Base-by-base conservation (phyloP, 2,113 vertebrate species). In the Lonchura striata region DNA sequence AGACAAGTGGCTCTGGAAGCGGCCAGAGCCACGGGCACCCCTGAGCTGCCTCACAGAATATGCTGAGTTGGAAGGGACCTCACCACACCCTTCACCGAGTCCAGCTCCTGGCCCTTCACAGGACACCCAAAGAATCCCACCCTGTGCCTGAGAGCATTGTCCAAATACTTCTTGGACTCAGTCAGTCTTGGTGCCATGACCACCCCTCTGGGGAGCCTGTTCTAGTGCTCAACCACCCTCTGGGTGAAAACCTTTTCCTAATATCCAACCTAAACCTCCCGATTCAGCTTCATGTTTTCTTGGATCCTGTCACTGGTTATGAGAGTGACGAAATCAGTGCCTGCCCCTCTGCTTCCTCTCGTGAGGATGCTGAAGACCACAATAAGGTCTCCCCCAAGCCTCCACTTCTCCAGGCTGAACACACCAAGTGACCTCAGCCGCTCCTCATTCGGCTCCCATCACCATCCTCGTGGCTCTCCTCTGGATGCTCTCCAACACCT, bases 121-220 rank as follows among this genome's bases (percentile, higher is more conserved):
- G 25, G 21, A 49, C 47, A 49, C 5, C 8, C 3, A 35, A 42
- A 7, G 2, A 69, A 41, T 49, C 41, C 25, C 25, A 69, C 25
- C 21, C 4, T 27, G 35, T 37, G 21, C 35, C 35, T 56, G 47
- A 49, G 3, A 49, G 25, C 0, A 0, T 8, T 37, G 79, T 54
- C 31, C 47, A 54, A 54, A 27, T 1, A 4, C 15, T 28, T 30
- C 13, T 10, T 35, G 30, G 47, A 25, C 41, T 68, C 39, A 25
- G 25, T 3, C 24, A 54, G 39, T 10, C 7, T 41, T 27, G 39
- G 46, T 15, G 21, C 25, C 28, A 11, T 27, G 14, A 41, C 7
- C 17, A 30, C 9, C 3, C 25, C 46, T 39, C n/a, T 25, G 23
- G 27, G 22, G 13, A 68, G 9, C 30, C 70, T 60, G 17, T 23